These are phyloP conservation scores for Drosophila anomalata DNA, from an alignment of 2,888 invertebrate species.

Conservation along the genomic window DNA sequence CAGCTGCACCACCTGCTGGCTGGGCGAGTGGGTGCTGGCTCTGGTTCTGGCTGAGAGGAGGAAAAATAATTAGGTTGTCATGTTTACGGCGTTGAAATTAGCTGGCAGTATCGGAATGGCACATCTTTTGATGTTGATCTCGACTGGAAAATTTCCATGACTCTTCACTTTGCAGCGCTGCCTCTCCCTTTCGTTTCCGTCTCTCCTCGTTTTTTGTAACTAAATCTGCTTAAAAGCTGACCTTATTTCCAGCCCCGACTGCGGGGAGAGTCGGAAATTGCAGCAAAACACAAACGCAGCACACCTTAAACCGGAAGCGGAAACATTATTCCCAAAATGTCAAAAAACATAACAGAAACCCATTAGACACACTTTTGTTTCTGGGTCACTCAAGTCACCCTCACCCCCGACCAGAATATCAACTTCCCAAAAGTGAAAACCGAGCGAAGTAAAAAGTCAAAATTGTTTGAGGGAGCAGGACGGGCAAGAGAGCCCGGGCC, in stretches of 20 bases:
- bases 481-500: not conserved
- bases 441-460: constrained; percentile 26
- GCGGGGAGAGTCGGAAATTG: constrained; percentile 62
- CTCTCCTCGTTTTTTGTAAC: constrained; percentile 51
- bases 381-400: constrained; percentile 61
- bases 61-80: constrained; percentile 78
- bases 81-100: constrained; percentile 77
- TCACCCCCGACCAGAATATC: constrained; percentile 28
- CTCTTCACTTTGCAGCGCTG: constrained; percentile 32
- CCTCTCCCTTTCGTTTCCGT: not conserved
- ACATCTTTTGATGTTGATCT: constrained; percentile 74
- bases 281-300: constrained; percentile 64
- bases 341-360: constrained; percentile 78
- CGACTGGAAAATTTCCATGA: constrained; percentile 28
- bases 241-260: constrained; percentile 53
- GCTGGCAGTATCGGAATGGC: constrained; percentile 72
- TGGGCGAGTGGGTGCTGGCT: constrained; percentile 6
- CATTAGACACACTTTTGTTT: constrained; percentile 77
- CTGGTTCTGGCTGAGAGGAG: constrained; percentile 50
- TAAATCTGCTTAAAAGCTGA: constrained; percentile 69
- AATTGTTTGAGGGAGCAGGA: constrained; percentile 24
- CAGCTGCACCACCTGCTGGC: constrained; percentile 10
- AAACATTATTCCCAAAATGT: constrained; percentile 80
- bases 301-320: constrained; percentile 78
- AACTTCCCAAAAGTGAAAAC: constrained; percentile 66